Conservation (phyloP, 2,113 vertebrate genomes). For the Zosterops pallidus region DNA sequence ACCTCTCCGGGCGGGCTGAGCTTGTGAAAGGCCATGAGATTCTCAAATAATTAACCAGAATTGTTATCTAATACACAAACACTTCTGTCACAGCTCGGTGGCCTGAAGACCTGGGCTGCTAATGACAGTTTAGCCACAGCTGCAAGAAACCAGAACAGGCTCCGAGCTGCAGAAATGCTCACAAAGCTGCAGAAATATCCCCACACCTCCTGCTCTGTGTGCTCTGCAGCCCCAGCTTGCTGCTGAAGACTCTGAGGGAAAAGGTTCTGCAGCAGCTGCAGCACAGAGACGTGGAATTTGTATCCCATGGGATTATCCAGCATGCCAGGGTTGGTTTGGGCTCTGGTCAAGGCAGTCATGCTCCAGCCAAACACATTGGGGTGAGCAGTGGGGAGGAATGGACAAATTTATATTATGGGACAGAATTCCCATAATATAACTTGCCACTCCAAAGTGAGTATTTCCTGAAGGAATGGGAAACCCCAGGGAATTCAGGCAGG, state of each 20-base stretch:
- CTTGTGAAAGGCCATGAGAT: fast-evolving
- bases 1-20: not conserved
- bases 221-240: not conserved
- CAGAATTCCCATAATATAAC: too few relatives aligned
- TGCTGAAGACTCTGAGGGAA: not conserved
- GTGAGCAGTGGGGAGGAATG: not conserved
- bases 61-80: not conserved
- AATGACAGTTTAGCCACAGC: not conserved
- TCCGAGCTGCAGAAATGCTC: not conserved
- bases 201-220: not conserved
- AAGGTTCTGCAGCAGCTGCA: not conserved
- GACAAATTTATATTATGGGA: not conserved
- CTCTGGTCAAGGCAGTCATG: fast-evolving
- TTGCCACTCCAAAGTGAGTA: not conserved
- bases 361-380: not conserved
- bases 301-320: fast-evolving
- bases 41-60: not conserved
- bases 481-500: not conserved
- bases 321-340: not conserved
- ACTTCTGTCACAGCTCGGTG: not conserved
- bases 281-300: fast-evolving
- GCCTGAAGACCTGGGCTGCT: not conserved
- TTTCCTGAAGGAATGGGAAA: not conserved
- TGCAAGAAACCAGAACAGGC: not conserved
- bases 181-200: not conserved